A percentile compares a stretch with the other conserved stretches of the same genome.
Evolutionary conservation across 1,140 invertebrate species (phyloP).

Genomic region (Nasonia longicornis): DNA sequence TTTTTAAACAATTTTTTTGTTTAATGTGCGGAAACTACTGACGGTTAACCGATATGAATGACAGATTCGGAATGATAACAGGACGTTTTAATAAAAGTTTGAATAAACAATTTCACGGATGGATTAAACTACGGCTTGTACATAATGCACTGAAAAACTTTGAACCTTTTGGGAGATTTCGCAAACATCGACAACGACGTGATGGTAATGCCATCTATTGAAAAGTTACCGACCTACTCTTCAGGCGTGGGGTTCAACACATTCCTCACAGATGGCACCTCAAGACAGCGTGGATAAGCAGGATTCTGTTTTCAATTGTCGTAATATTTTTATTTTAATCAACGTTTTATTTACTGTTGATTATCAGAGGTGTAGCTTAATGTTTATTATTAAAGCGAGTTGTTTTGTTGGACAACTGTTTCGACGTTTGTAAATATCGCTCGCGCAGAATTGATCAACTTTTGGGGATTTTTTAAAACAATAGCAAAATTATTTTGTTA

Average conservation of each 20-base stretch:
- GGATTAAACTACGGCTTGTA: neutral
- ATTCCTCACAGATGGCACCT: conserved; percentile 37
- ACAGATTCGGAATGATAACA: neutral
- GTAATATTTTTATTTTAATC: neutral
- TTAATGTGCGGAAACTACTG: neutral
- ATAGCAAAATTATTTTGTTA: no score
- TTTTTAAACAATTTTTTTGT: neutral
- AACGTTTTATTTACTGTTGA: neutral
- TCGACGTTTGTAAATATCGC: no score
- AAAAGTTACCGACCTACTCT: conserved; percentile 9
- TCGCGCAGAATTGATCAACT: no score
- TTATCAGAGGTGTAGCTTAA: no score
- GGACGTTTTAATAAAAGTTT: neutral
- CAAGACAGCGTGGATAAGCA: neutral
- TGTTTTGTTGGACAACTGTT: no score
- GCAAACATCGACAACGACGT: neutral
- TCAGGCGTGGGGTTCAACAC: neutral
- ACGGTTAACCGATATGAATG: neutral
- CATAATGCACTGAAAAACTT: neutral
- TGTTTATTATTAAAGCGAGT: no score
- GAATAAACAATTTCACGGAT: neutral
- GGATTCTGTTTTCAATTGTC: neutral
- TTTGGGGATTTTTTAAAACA: no score
- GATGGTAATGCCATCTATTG: conserved; percentile 37
- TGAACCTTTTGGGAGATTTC: neutral